Conservation (phyloP, 35 echinoderm and acorn worm species). For the Holothuria glaberrima region DNA sequence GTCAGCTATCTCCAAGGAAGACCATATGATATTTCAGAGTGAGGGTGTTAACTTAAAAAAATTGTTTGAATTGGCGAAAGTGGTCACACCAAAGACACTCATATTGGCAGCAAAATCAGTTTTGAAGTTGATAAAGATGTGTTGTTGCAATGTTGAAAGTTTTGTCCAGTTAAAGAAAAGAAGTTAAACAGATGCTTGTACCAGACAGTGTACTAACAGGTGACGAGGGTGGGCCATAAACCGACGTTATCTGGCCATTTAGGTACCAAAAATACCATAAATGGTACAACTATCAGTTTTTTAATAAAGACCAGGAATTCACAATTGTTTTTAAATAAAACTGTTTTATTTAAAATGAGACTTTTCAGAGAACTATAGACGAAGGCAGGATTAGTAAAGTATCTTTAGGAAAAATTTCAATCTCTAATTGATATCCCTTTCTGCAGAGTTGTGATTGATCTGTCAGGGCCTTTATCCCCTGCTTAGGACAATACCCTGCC, state of each 20-base stretch:
- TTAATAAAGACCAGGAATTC: too few species aligned
- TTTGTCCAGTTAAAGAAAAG: neutral
- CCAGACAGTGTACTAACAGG: neutral
- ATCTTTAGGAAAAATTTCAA: too few species aligned
- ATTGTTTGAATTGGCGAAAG: neutral
- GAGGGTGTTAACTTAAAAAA: neutral
- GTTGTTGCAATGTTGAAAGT: neutral
- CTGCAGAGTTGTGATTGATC: too few species aligned
- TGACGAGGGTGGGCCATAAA: slow-evolving; percentile 7
- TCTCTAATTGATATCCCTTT: too few species aligned
- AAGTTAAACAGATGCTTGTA: neutral
- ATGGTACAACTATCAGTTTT: neutral
- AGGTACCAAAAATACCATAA: neutral
- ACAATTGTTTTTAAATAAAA: neutral
- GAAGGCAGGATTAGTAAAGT: too few species aligned
- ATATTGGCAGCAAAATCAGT: neutral
- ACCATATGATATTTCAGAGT: neutral
- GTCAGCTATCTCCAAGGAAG: neutral
- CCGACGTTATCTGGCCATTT: neutral
- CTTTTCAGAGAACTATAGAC: too few species aligned
- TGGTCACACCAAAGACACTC: neutral
- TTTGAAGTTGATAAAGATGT: neutral
- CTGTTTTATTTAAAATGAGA: too few species aligned
- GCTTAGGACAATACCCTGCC: too few species aligned
- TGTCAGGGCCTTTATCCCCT: too few species aligned